A percentile compares a stretch with the other conserved stretches of the same genome.
phyloP scores from a whole-genome alignment of 2,113 vertebrate genomes.

The Cyprinodon brontotheroides region DNA sequence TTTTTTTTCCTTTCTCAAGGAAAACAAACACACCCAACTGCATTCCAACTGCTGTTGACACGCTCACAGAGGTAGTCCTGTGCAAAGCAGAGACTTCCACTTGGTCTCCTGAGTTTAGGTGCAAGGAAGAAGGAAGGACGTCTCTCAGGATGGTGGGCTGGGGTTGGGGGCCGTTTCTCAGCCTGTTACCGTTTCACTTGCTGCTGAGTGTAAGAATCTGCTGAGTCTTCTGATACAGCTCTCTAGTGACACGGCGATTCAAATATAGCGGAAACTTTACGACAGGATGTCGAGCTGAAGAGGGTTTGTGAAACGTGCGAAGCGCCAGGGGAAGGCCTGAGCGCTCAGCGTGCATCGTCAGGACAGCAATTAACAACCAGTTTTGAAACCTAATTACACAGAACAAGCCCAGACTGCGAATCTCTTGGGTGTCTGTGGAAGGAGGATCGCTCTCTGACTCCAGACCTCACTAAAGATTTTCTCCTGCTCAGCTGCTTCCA shows the following conservation, averaged over 20 bases:
- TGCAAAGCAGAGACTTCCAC: background rate
- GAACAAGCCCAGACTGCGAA: slow-evolving; percentile 12
- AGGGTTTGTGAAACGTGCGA: background rate
- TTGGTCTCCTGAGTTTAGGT: background rate
- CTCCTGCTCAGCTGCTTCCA: background rate
- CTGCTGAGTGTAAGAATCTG: background rate
- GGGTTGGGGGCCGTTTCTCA: background rate
- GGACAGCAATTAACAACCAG: slow-evolving; percentile 10
- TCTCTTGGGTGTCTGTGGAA: background rate
- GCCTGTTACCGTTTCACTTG: background rate
- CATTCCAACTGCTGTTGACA: slow-evolving; percentile 61
- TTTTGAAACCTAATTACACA: background rate
- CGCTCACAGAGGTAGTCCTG: slow-evolving; percentile 46
- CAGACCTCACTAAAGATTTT: background rate
- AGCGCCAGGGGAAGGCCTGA: background rate
- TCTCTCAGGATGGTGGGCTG: background rate
- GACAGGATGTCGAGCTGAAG: background rate
- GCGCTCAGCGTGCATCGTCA: slow-evolving; percentile 5
- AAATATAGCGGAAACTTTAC: background rate
- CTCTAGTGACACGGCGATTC: background rate
- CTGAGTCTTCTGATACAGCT: background rate
- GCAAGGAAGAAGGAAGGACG: background rate
- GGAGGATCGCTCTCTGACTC: slow-evolving; percentile 4
- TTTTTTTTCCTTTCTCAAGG: slow-evolving; percentile 14
- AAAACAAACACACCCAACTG: slow-evolving; percentile 67